Percentiles rank a stretch among this genome's conserved stretches.
Conservation (phyloP, 2,113 vertebrate species). For the Sebastes schlegelii region DNA sequence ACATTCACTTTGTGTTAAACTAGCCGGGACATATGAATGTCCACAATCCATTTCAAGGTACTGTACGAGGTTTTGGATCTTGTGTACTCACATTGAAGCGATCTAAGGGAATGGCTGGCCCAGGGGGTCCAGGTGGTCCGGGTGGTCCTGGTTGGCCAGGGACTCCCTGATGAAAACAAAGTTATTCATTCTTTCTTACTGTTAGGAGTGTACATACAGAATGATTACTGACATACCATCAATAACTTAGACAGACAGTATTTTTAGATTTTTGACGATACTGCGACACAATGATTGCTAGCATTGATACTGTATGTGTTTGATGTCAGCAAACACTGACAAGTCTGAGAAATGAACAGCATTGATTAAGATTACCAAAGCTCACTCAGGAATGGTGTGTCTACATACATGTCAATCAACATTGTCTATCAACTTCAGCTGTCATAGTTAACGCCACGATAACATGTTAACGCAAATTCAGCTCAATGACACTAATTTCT, state of each 20-base stretch:
- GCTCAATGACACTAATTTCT: too few relatives aligned
- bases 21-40: neutral
- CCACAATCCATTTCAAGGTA: neutral
- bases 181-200: neutral
- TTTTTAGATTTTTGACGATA: neutral
- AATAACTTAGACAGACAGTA: neutral
- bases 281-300: neutral
- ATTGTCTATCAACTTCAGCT: neutral
- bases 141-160: constrained; percentile 85
- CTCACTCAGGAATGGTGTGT: neutral
- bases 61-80: neutral
- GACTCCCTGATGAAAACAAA: constrained; percentile 77
- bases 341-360: neutral
- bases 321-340: neutral
- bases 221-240: neutral
- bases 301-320: neutral
- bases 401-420: neutral
- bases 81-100: constrained; percentile 77
- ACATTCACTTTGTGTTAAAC: neutral
- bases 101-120: constrained; percentile 59
- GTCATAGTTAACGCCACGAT: too few relatives aligned
- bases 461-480: too few relatives aligned
- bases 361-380: neutral
- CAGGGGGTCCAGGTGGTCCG: constrained; percentile 74
- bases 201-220: neutral